These are phyloP conservation scores for Malurus splendens DNA, from an alignment of 2,797 vertebrate species.

Conservation along the genomic window DNA sequence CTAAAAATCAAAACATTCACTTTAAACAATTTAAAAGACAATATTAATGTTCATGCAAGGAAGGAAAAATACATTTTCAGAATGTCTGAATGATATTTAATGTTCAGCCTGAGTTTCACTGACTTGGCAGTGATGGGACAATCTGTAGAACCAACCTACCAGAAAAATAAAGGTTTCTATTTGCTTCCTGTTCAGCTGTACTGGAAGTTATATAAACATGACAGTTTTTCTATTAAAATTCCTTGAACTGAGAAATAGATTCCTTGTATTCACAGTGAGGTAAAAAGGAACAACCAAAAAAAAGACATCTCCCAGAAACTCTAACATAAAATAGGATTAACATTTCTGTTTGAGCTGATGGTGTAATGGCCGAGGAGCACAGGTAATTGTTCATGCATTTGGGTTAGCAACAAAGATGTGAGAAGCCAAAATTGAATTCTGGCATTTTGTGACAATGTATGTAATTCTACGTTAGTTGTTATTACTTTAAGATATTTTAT, in stretches of 20 bases:
- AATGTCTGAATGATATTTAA: background rate
- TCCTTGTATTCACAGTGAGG: background rate
- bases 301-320: background rate
- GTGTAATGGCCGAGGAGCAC: background rate
- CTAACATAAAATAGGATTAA: background rate
- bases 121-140: background rate
- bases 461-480: background rate
- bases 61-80: background rate
- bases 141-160: background rate
- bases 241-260: conserved; percentile 38
- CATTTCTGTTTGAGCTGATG: background rate
- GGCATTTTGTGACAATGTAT: background rate
- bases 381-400: background rate
- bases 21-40: conserved; percentile 25
- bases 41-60: background rate
- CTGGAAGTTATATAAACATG: conserved; percentile 42
- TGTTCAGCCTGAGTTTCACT: background rate
- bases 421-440: background rate
- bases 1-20: background rate
- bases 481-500: background rate
- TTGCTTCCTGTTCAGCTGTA: conserved; percentile 15
- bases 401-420: background rate
- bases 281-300: accelerated
- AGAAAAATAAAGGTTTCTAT: conserved; percentile 34
- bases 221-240: conserved; percentile 49